Evolutionary conservation across 1,140 invertebrate genomes (phyloP).

Genomic region (Drosophila sproati): DNA sequence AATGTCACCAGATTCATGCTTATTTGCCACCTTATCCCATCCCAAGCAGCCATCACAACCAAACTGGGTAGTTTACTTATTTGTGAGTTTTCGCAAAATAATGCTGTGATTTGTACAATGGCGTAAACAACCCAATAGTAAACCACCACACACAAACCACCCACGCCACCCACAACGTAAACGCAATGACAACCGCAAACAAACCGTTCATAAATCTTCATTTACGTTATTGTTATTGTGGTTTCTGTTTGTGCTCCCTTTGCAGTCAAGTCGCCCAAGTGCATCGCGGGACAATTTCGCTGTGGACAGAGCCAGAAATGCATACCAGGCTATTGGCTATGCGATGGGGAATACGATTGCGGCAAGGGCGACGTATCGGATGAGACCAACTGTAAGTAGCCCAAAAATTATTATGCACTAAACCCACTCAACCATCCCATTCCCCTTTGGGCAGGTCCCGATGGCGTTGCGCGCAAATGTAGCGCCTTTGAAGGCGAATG

Average conservation of each 20-base stretch:
- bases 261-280: slow-evolving; percentile 75
- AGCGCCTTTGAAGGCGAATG: slow-evolving; percentile 88
- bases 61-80: slow-evolving; percentile 31
- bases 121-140: background rate
- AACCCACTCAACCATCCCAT: background rate
- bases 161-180: slow-evolving; percentile 5
- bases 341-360: slow-evolving; percentile 86
- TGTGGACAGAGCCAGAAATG: slow-evolving; percentile 87
- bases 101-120: slow-evolving; percentile 49
- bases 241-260: slow-evolving; percentile 27
- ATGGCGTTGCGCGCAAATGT: slow-evolving; percentile 84
- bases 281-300: slow-evolving; percentile 87
- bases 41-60: background rate
- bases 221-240: slow-evolving; percentile 78
- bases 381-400: slow-evolving; percentile 74
- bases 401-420: slow-evolving; percentile 21
- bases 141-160: slow-evolving; percentile 24
- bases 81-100: slow-evolving; percentile 42
- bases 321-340: slow-evolving; percentile 90
- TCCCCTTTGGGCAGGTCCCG: slow-evolving; percentile 53
- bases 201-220: slow-evolving; percentile 79
- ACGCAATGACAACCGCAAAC: slow-evolving; percentile 55
- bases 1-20: slow-evolving; percentile 23
- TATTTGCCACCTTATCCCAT: background rate
- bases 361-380: slow-evolving; percentile 73